phyloP scores from a whole-genome alignment of 2,888 invertebrate species.

The Philhelius pedissequus region DNA sequence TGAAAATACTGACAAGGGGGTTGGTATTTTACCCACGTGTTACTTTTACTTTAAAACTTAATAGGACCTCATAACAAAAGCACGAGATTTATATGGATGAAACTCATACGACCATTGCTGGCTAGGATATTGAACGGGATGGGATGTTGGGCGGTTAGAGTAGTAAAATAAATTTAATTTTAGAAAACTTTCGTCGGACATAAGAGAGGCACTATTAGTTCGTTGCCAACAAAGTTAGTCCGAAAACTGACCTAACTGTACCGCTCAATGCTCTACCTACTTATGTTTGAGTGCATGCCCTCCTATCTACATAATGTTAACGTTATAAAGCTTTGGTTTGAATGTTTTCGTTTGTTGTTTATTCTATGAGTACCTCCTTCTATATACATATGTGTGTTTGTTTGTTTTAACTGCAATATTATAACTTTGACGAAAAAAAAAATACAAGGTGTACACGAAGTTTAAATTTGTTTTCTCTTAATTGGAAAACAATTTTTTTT shows the following conservation, averaged over 20 bases:
- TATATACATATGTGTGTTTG: too few species aligned
- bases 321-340: constrained; percentile 29
- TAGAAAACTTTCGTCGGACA: constrained; percentile 22
- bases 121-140: constrained; percentile 39
- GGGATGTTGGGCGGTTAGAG: too few species aligned
- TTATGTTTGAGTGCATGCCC: background rate
- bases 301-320: constrained; percentile 1
- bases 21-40: background rate
- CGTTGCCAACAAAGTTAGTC: constrained; percentile 14
- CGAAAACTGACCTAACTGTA: background rate
- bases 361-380: too few species aligned
- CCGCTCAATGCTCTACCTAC: background rate
- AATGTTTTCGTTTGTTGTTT: background rate
- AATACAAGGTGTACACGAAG: background rate
- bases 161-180: constrained; percentile 63
- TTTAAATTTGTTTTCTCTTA: constrained; percentile 39
- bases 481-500: constrained; percentile 48
- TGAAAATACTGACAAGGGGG: background rate
- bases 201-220: background rate
- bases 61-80: background rate
- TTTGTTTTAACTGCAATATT: constrained; percentile 39
- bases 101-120: background rate
- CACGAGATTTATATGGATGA: background rate
- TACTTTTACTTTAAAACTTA: background rate
- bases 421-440: background rate